Conservation (phyloP, 2,888 invertebrate species). For the Nymphalis polychloros region DNA sequence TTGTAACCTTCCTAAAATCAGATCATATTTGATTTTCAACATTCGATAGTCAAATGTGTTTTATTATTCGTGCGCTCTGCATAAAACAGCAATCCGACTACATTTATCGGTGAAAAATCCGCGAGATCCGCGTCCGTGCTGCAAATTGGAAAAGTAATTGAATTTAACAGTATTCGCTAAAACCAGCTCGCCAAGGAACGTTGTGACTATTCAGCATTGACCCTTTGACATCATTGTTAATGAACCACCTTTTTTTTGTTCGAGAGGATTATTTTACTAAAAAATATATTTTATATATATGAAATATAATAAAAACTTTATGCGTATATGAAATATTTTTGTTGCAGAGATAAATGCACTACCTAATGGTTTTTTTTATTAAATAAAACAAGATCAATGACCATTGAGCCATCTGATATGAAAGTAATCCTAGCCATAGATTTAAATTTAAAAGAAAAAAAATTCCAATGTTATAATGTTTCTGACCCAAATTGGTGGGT, state of each 20-base stretch:
- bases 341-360: too few relatives aligned
- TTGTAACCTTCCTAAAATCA: not conserved
- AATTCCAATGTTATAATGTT: too few relatives aligned
- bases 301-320: not conserved
- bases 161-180: conserved; percentile 41
- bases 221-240: conserved; percentile 24
- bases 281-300: not conserved
- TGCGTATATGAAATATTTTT: too few relatives aligned
- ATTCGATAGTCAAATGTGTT: conserved; percentile 9
- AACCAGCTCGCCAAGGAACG: conserved; percentile 24
- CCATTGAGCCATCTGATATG: too few relatives aligned
- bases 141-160: conserved; percentile 47
- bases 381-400: too few relatives aligned
- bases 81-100: conserved; percentile 20
- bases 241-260: conserved; percentile 10
- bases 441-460: too few relatives aligned
- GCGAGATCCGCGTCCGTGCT: conserved; percentile 39
- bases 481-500: too few relatives aligned
- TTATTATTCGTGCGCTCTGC: conserved; percentile 19
- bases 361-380: too few relatives aligned
- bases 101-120: conserved; percentile 37
- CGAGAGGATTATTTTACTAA: not conserved
- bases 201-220: conserved; percentile 23
- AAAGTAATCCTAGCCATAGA: too few relatives aligned
- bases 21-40: conserved; percentile 19